These are phyloP conservation scores for Liopterus haemorrhoidalis DNA, from an alignment of 2,888 invertebrate species.

Conservation along the genomic window DNA sequence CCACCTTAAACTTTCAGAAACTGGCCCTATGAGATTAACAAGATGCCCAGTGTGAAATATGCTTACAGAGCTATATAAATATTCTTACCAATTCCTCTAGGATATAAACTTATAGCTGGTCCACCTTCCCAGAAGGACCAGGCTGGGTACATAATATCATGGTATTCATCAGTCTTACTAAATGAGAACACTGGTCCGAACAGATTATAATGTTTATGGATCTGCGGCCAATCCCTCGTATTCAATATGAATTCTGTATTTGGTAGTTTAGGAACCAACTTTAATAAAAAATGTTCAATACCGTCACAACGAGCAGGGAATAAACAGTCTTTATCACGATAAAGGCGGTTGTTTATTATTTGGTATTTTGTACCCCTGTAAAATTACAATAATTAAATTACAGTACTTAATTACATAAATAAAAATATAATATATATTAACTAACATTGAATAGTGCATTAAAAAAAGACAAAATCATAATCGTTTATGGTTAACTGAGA, in stretches of 20 bases:
- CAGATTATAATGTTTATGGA: slow-evolving; percentile 56
- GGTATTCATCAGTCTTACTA: slow-evolving; percentile 80
- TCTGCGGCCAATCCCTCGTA: slow-evolving; percentile 89
- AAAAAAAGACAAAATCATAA: no score
- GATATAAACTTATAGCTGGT: slow-evolving; percentile 90
- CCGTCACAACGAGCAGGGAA: slow-evolving; percentile 90
- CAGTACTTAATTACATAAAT: slow-evolving; percentile 1
- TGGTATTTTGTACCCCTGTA: slow-evolving; percentile 72
- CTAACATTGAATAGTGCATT: no score
- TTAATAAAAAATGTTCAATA: slow-evolving; percentile 78
- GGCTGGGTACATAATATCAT: slow-evolving; percentile 91
- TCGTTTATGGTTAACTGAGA: no score
- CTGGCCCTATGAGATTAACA: no score
- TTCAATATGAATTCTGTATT: slow-evolving; percentile 85
- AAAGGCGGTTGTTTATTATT: slow-evolving; percentile 73
- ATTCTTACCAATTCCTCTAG: slow-evolving; percentile 64
- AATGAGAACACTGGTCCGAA: slow-evolving; percentile 88
- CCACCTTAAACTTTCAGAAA: no score
- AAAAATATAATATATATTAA: no score
- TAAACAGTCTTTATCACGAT: slow-evolving; percentile 78
- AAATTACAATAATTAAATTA: slow-evolving; percentile 22
- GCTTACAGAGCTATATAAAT: no score
- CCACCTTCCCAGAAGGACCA: slow-evolving; percentile 99
- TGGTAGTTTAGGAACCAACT: slow-evolving; percentile 62
- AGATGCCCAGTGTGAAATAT: no score